A percentile compares a stretch with the other conserved stretches of the same genome.
Conservation (phyloP, 2,888 invertebrate genomes). For the Rhorus exstirpatorius region DNA sequence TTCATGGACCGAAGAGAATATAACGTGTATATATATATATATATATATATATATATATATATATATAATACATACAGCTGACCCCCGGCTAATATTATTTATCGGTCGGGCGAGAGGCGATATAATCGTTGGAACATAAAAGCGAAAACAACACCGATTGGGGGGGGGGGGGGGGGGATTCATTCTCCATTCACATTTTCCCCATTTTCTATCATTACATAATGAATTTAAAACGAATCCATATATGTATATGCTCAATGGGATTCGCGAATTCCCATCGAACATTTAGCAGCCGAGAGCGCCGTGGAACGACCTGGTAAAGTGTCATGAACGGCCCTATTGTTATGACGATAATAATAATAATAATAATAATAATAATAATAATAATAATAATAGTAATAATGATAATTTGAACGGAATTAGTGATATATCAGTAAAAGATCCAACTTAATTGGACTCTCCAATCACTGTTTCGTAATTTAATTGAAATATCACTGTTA, state of each 20-base stretch:
- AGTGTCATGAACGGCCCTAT: conserved; percentile 55
- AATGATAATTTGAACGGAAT: too few species aligned
- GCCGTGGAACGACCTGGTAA: conserved; percentile 49
- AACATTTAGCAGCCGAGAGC: conserved; percentile 32
- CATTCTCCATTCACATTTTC: conserved; percentile 41
- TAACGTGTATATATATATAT: conserved; percentile 33
- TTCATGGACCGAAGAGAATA: conserved; percentile 27
- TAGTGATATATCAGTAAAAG: too few species aligned
- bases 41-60: too few species aligned
- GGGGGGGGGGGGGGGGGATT: too few species aligned
- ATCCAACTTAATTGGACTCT: too few species aligned
- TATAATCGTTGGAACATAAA: conserved; percentile 69
- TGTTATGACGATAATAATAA: conserved; percentile 33
- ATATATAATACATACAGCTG: too few species aligned
- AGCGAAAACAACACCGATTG: conserved; percentile 74
- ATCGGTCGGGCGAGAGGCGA: conserved; percentile 67
- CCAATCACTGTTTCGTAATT: too few species aligned
- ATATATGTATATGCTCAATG: too few species aligned
- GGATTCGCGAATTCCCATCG: conserved; percentile 53
- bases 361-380: conserved; percentile 10
- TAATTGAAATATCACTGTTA: too few species aligned
- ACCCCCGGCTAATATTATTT: conserved; percentile 75
- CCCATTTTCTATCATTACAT: conserved; percentile 60
- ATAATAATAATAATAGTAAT: conserved; percentile 6
- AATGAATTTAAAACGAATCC: conserved; percentile 79